Base-by-base conservation (phyloP, 2,113 vertebrate species). In the Thunnus maccoyii region DNA sequence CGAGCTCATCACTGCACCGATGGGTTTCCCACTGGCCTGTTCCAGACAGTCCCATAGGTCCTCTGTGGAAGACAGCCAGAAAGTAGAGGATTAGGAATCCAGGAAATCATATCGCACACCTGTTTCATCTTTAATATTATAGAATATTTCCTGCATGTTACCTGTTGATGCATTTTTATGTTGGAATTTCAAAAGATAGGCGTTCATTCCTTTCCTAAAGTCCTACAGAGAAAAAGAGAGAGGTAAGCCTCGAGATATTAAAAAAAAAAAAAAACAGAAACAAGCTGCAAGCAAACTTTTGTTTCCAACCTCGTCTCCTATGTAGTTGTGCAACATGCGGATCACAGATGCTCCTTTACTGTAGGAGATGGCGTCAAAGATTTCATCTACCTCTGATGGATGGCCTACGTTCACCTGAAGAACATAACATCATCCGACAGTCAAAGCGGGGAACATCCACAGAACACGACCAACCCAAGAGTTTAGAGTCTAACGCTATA, bases 321-420 rank as follows among this genome's bases (percentile, higher is more conserved):
- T 97, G 94, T 99, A 99, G 94, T 98, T 95, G 74, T 99, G 98
- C 55, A 99, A 93, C 98, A 99, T 99, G 69, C 98, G 95, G 92
- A 99, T 99, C 51, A 99, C 98, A 48, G 98, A 99, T 0, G 98
- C 98, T 82, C 98, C 98, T 95, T 99, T 99, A 94, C 98, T 99
- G 89, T 99, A 99, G 12, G 98, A 99, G 94, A 99, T 99, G 72
- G 98, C 97, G 79, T 99, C 98, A 69, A 99, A 99, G 65, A 99
- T 99, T 93, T 99, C 98, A 85, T 99, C 98, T 17, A 99, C 98
- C 92, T 99, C 98, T 0, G 98, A 97, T 0, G 98, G 98, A 58
- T 99, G 98, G 77, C 98, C 98, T 71, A 99, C 98, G 57, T 94
- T 97, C 82, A 99, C 98, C 98, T 99, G 92, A 0, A 84, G 30